Percentiles rank a stretch among this genome's conserved stretches.
phyloP scores from a whole-genome alignment of 2,797 vertebrate genomes.

The Fundulus diaphanus region DNA sequence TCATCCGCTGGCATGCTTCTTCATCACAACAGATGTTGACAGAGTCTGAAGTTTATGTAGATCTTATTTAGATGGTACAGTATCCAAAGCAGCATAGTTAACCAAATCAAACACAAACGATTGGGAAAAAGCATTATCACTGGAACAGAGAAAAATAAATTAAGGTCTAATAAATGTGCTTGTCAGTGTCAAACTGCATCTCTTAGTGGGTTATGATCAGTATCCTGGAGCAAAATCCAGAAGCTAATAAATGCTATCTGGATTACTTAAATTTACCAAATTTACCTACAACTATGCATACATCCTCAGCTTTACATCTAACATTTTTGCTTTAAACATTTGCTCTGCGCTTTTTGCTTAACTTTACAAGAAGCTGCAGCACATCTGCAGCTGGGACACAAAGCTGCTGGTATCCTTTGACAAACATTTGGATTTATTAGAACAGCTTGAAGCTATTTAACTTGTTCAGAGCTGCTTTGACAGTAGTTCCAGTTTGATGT shows the following conservation, averaged over 20 bases:
- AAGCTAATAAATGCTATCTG: not conserved
- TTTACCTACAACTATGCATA: not conserved
- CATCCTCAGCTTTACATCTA: not conserved
- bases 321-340: not conserved
- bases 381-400: not conserved
- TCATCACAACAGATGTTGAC: slow-evolving; percentile 8
- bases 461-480: slow-evolving; percentile 32
- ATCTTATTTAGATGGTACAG: not conserved
- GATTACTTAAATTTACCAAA: not conserved
- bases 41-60: not conserved
- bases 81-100: not conserved
- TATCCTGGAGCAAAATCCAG: not conserved
- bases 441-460: slow-evolving; percentile 26
- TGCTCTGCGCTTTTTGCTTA: not conserved
- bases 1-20: not conserved
- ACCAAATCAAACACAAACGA: not conserved
- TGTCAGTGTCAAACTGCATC: not conserved
- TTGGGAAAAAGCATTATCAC: not conserved
- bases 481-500: slow-evolving; percentile 17
- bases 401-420: slow-evolving; percentile 10
- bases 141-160: not conserved
- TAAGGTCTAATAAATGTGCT: not conserved
- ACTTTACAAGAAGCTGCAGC: not conserved
- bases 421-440: slow-evolving; percentile 21
- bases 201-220: not conserved